These are phyloP conservation scores for Anolis carolinensis DNA, from an alignment of 2,113 vertebrate species.

Conservation along the genomic window DNA sequence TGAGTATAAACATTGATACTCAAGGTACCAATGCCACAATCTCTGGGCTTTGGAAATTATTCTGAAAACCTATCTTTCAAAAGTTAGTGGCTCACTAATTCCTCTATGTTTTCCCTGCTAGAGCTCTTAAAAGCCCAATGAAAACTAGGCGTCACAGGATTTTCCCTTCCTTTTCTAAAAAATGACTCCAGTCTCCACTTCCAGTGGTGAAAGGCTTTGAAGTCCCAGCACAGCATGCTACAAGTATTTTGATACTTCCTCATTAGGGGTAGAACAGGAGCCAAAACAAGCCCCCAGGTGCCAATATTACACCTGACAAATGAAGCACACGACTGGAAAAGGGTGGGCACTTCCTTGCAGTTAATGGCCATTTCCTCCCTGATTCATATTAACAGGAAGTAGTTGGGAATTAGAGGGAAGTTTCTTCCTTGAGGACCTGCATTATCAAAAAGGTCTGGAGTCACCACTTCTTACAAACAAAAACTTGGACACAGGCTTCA, in stretches of 20 bases:
- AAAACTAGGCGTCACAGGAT: neutral
- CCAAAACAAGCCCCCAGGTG: conserved; percentile 86
- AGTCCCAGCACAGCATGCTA: conserved; percentile 72
- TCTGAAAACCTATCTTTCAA: neutral
- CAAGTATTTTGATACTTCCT: conserved; percentile 82
- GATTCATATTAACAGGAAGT: conserved; percentile 89
- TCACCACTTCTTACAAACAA: conserved; percentile 74
- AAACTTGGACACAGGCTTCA: conserved; percentile 71
- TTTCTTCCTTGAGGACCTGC: conserved; percentile 78
- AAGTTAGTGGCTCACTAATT: neutral
- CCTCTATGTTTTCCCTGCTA: neutral
- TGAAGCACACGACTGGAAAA: conserved; percentile 94
- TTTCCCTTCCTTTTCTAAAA: conserved; percentile 28
- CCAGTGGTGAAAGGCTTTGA: conserved; percentile 77
- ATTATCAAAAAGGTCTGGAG: conserved; percentile 70
- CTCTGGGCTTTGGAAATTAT: neutral
- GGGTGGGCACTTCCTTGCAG: conserved; percentile 85
- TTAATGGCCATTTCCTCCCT: conserved; percentile 86
- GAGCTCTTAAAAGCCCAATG: neutral
- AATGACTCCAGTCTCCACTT: conserved; percentile 52
- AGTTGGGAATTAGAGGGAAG: conserved; percentile 79
- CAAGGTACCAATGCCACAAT: neutral
- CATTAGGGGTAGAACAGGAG: conserved; percentile 76
- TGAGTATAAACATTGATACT: neutral
- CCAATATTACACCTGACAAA: conserved; percentile 88